phyloP scores from a whole-genome alignment of 2,888 invertebrate species.

The Agonopterix arenella region DNA sequence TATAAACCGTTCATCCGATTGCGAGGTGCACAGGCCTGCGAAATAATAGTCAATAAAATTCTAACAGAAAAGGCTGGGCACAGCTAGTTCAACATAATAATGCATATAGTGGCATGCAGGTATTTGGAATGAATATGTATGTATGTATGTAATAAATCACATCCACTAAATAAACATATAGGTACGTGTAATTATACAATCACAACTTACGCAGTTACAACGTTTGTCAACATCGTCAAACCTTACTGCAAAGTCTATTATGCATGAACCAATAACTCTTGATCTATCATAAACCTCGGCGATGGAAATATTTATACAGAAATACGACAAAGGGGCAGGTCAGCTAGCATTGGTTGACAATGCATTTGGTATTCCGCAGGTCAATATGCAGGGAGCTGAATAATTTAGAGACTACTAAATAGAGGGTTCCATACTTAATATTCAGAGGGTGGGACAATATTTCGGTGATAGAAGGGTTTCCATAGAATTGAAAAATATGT shows the following conservation, averaged over 20 bases:
- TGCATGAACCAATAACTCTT: conserved; percentile 12
- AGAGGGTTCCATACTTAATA: conserved; percentile 59
- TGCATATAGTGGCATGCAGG: no score
- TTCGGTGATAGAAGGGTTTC: conserved; percentile 37
- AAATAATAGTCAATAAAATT: no score
- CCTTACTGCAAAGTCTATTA: conserved; percentile 16
- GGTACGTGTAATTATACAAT: conserved; percentile 9
- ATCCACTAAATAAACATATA: no score
- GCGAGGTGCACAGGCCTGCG: no score
- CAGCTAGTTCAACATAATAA: no score
- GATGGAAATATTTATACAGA: background rate
- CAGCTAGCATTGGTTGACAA: conserved; percentile 22
- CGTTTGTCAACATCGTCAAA: conserved; percentile 25
- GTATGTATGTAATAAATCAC: no score
- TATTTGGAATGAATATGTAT: no score
- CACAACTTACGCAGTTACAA: conserved; percentile 14
- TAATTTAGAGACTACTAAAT: conserved; percentile 64
- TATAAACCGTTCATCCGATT: no score
- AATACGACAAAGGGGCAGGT: conserved; percentile 8
- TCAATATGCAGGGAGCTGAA: conserved; percentile 58
- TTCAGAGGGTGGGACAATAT: conserved; percentile 61
- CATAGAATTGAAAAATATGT: conserved; percentile 10
- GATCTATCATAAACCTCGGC: background rate
- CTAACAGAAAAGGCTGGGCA: no score
- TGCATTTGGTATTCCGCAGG: conserved; percentile 45